Evolutionary conservation across 1,140 invertebrate species (phyloP), one percentile per base, ranked within the genome.

Genomic region (Brachionus calyciflorus): DNA sequence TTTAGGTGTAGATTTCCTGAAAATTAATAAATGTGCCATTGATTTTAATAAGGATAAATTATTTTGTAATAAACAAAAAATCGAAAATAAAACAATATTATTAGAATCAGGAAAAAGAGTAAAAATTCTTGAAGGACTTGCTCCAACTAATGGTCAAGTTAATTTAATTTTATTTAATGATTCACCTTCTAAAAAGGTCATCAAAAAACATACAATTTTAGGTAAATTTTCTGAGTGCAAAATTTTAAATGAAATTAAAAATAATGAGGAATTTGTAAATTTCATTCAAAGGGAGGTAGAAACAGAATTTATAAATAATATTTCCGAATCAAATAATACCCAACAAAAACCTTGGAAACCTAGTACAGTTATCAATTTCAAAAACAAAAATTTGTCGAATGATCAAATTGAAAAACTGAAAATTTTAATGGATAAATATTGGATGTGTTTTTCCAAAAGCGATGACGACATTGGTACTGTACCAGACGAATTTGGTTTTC

Each of bases 1-100:
- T 33, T 33, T 60, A 33, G 55, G 55, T 30, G 55, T 60, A 12
- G 33, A 60, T 33, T 60, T 33, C 33, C 55, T 60, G 12, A 60
- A 17, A 60, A 30, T 7, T 12, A 12, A 60, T 33, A 60, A 33
- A 14, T 33, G 28, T n/a, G 33, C 17, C 28, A 60, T 60, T 33
- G 55, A 60, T 33, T 60, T 60, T 60, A 30, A 60, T 17, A 60
- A 4, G 33, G 33, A 33, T 60, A 14, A 30, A 28, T 33, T 33
- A 60, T 28, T 55, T 55, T 55, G n/a, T 26, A 26, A 28, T 26
- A 7, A 60, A 4, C 26, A n/a, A 14, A 60, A 60, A 60, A n/a
- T 33, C 40, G 14, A 41, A 17, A 30, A 28, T 57, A 28, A 24
- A 57, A 17, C 10, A 9, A 10, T 28, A 24, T 26, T 57, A 24